Base-by-base conservation (phyloP, 1,140 invertebrate genomes). In the Heliothis subflexa region DNA sequence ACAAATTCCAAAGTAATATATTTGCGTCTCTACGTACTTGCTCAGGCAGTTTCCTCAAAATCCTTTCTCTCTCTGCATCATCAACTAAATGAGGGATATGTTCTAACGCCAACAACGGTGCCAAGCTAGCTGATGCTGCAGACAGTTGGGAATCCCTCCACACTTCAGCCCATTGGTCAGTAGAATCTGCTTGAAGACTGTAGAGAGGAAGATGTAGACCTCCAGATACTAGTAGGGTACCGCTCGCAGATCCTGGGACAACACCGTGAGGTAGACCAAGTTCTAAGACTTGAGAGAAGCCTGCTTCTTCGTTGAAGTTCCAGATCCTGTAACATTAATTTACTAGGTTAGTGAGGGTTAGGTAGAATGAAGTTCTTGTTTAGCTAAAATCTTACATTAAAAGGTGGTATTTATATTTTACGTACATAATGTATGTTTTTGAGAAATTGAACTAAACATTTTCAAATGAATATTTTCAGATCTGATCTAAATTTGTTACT, bases 271-370 rank as follows among this genome's bases (percentile, higher is more conserved):
- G 96, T 4, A 96, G 93, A 79, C 96, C 95, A 5, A 96, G 91
- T 85, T 96, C 96, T 0, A 96, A 85, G 0, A 96, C 96, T 95
- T 96, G 96, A 3, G 96, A 96, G 85, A 96, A 96, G 3, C 96
- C 96, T 4, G 96, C 95, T 91, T 96, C 96, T 78, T 96, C 96
- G 84, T 96, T 96, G 90, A 96, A 96, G 83, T 96, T 96, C 96
- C 96, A 96, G 64, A 96, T 95, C 87, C 96, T 96, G 90, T 40
- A 40, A 40, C 5, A 40, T 40, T 40, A 40, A 40, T 40, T 40
- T 7, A 9, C 4, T 5, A 40, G 4, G 0, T 40, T 40, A 40
- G 33, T 40, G 0, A 9, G 33, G 33, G 7, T 40, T 7, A 40
- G 9, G 33, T 40, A 40, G 33, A 40, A 5, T 40, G 33, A 40